These are phyloP conservation scores for Aix galericulata DNA, from an alignment of 2,113 vertebrate species.

Conservation along the genomic window DNA sequence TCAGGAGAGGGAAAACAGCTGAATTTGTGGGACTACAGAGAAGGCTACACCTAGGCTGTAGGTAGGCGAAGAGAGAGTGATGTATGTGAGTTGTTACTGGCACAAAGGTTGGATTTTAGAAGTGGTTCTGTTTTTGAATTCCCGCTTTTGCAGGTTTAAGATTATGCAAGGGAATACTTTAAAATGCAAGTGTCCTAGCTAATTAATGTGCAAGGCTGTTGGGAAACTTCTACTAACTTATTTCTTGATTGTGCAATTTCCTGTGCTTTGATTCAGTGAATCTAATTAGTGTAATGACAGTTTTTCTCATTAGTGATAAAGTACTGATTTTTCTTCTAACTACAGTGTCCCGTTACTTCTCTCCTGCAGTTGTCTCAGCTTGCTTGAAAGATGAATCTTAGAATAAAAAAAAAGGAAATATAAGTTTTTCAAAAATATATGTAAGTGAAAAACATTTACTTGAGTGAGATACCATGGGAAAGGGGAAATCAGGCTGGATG, in stretches of 20 bases:
- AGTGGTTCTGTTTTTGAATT: neutral
- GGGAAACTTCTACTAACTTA: neutral
- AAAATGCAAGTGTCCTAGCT: neutral
- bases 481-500: neutral
- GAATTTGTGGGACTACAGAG: neutral
- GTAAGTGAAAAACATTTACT: neutral
- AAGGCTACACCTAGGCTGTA: neutral
- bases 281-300: neutral
- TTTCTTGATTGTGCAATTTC: neutral
- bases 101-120: neutral
- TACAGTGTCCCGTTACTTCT: neutral
- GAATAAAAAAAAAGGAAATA: neutral
- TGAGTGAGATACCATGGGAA: neutral
- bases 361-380: neutral
- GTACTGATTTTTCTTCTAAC: conserved; percentile 15
- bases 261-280: conserved; percentile 34
- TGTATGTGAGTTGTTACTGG: neutral
- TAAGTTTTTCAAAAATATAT: neutral
- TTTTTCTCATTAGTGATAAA: conserved; percentile 15
- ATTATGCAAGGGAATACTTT: neutral
- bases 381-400: neutral
- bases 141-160: neutral
- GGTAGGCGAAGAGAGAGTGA: neutral
- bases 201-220: neutral
- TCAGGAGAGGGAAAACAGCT: neutral